phyloP scores from a whole-genome alignment of 2,113 vertebrate species.

The Peromyscus maniculatus region DNA sequence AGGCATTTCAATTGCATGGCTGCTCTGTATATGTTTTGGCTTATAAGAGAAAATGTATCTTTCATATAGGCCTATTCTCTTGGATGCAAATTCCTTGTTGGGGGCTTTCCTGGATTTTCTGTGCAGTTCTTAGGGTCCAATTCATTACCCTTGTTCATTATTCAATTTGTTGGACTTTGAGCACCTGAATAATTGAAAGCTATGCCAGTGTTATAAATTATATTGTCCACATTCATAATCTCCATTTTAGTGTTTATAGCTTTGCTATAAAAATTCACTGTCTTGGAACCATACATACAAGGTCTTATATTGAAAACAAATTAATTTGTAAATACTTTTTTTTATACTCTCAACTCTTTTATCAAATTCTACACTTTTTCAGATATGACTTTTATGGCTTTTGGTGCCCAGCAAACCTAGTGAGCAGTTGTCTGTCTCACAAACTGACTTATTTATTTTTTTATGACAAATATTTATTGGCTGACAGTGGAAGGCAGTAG shows the following conservation, averaged over 20 bases:
- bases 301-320: constrained; percentile 83
- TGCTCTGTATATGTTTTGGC: constrained; percentile 69
- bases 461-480: constrained; percentile 66
- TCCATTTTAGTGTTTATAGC: constrained; percentile 87
- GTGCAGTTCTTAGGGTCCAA: constrained; percentile 87
- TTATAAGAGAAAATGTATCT: constrained; percentile 84
- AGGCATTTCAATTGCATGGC: constrained; percentile 74
- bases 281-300: constrained; percentile 84
- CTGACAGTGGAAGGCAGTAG: neutral
- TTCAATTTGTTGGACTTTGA: constrained; percentile 91
- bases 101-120: constrained; percentile 81
- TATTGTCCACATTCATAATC: constrained; percentile 82
- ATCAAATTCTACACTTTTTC: constrained; percentile 72
- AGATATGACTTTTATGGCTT: constrained; percentile 84
- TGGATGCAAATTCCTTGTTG: constrained; percentile 65
- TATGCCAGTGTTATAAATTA: constrained; percentile 90
- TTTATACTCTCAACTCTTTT: constrained; percentile 66
- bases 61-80: constrained; percentile 83
- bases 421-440: constrained; percentile 16
- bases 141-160: constrained; percentile 90
- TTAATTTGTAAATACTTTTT: constrained; percentile 74
- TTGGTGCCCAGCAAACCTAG: constrained; percentile 37
- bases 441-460: constrained; percentile 2
- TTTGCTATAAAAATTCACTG: constrained; percentile 87
- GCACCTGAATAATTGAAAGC: constrained; percentile 90